These are phyloP conservation scores for Barbus barbus DNA, from an alignment of 2,113 vertebrate genomes.

Conservation along the genomic window DNA sequence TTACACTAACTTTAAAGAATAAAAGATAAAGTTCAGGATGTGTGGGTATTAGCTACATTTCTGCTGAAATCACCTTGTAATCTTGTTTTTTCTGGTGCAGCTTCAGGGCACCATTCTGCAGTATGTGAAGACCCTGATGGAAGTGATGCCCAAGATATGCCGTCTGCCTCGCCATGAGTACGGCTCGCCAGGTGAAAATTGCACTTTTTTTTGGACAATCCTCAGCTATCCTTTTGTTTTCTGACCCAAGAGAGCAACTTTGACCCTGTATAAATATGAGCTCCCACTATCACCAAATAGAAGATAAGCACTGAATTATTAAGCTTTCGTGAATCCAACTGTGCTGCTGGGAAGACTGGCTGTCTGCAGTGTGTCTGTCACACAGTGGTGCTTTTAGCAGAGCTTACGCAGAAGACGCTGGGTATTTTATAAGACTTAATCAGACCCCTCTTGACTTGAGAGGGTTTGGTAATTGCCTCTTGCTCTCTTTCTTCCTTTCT, in stretches of 20 bases:
- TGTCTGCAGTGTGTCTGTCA: not conserved
- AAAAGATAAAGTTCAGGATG: too few species aligned
- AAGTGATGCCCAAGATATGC: conserved; percentile 92
- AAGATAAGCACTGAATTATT: not conserved
- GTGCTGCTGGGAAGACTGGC: not conserved
- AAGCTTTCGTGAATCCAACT: not conserved
- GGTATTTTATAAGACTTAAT: conserved; percentile 4
- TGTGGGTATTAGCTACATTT: not conserved
- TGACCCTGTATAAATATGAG: conserved; percentile 2
- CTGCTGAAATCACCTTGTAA: not conserved
- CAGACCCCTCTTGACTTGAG: conserved; percentile 18
- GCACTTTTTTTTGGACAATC: too few species aligned
- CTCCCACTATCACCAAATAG: not conserved
- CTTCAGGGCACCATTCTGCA: conserved; percentile 88
- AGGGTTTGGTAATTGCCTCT: conserved; percentile 28
- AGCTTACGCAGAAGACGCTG: not conserved
- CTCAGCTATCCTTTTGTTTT: not conserved
- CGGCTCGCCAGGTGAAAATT: conserved; percentile 82
- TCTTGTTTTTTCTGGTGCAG: conserved; percentile 59
- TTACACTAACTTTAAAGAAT: not conserved
- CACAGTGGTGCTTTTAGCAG: not conserved
- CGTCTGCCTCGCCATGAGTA: conserved; percentile 87
- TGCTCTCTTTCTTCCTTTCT: not conserved
- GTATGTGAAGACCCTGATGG: conserved; percentile 89
- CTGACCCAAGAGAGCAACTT: not conserved